phyloP scores from a whole-genome alignment of 2,888 invertebrate genomes.

The Drosophila sordidula region DNA sequence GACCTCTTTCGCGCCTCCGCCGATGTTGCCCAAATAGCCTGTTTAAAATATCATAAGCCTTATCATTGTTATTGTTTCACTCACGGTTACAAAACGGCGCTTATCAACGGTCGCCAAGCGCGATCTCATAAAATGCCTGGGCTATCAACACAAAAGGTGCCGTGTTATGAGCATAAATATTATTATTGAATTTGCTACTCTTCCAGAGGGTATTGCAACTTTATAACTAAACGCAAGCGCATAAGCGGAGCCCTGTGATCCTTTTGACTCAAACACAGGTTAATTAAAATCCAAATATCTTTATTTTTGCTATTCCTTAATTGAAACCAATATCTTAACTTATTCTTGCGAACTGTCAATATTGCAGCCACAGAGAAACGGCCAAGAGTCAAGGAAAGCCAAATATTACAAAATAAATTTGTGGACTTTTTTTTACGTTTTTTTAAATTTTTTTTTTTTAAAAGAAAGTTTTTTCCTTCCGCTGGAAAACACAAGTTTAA shows the following conservation, averaged over 20 bases:
- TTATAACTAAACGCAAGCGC: not conserved
- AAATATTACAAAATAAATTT: too few species aligned
- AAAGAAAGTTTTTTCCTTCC: too few species aligned
- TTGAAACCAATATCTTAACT: too few species aligned
- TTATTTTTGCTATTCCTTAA: too few species aligned
- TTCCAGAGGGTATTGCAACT: not conserved
- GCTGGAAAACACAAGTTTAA: too few species aligned
- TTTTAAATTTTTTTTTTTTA: too few species aligned
- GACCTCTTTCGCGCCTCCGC: not conserved
- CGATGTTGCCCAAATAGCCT: conserved; percentile 32
- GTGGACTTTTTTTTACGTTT: too few species aligned
- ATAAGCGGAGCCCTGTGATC: too few species aligned
- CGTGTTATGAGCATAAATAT: conserved; percentile 56
- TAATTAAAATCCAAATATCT: too few species aligned
- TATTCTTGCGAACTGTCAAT: too few species aligned
- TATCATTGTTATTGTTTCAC: conserved; percentile 36
- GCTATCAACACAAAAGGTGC: conserved; percentile 55
- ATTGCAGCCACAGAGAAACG: too few species aligned
- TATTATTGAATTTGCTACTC: conserved; percentile 1
- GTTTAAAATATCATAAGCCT: conserved; percentile 3
- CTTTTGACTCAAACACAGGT: not conserved
- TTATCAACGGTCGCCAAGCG: conserved; percentile 63
- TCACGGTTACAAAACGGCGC: conserved; percentile 11
- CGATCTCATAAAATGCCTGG: conserved; percentile 56
- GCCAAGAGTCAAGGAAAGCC: too few species aligned